Evolutionary conservation across 2,888 invertebrate genomes (phyloP).

Genomic region (Acleris holmiana): DNA sequence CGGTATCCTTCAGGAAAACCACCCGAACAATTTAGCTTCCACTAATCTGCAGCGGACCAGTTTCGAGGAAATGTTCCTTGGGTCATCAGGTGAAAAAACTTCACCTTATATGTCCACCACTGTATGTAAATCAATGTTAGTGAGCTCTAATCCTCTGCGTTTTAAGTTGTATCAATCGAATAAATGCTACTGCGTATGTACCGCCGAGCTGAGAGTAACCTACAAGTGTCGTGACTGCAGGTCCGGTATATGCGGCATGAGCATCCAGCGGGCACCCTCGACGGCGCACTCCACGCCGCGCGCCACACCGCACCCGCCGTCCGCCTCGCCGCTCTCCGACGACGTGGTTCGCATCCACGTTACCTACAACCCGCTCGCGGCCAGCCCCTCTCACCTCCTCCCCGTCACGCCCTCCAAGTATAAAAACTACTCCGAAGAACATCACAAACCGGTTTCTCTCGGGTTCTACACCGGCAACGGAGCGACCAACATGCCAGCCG

Average conservation of each 20-base stretch:
- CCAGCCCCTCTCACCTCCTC: conserved; percentile 82
- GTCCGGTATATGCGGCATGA: conserved; percentile 78
- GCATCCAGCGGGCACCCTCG: conserved; percentile 80
- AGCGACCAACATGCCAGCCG: conserved; percentile 81
- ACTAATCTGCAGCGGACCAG: too few relatives aligned
- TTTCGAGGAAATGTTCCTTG: too few relatives aligned
- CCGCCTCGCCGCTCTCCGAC: conserved; percentile 85
- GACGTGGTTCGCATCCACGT: conserved; percentile 92
- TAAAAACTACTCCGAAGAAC: conserved; percentile 65
- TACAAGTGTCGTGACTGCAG: conserved; percentile 56
- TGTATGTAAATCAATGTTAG: too few relatives aligned
- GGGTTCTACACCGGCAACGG: conserved; percentile 83
- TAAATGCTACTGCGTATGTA: too few relatives aligned
- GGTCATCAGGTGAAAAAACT: too few relatives aligned
- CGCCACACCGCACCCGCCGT: conserved; percentile 86
- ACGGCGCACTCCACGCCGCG: conserved; percentile 87
- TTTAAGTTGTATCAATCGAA: too few relatives aligned
- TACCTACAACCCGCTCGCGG: conserved; percentile 85
- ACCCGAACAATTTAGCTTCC: too few relatives aligned
- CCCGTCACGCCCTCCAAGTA: conserved; percentile 73
- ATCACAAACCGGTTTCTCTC: conserved; percentile 71
- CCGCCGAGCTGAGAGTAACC: background rate
- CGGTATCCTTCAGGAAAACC: too few relatives aligned
- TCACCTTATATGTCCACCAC: too few relatives aligned
- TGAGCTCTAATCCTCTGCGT: too few relatives aligned